Conservation (phyloP, 2,797 vertebrate species). For the Otus scops region DNA sequence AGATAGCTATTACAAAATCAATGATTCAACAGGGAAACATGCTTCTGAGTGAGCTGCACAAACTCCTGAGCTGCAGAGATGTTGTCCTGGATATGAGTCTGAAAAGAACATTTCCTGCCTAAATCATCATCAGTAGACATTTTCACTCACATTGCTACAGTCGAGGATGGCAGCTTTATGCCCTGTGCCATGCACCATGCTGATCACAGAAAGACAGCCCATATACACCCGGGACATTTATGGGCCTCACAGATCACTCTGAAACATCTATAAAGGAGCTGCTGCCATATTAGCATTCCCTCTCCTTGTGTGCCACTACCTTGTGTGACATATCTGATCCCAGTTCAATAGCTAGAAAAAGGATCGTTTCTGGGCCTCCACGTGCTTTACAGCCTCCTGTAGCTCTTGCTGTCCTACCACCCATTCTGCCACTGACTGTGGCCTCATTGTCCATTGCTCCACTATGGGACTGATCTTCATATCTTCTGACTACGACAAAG, state of each 20-base stretch:
- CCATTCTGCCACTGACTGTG: not conserved
- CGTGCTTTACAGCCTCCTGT: not conserved
- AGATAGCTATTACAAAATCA: not conserved
- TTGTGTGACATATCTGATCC: not conserved
- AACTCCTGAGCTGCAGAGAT: not conserved
- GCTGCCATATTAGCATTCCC: not conserved
- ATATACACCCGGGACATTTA: rapidly evolving
- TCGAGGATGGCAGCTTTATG: not conserved
- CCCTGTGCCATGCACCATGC: rapidly evolving
- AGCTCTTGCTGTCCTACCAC: not conserved
- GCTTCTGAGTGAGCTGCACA: not conserved
- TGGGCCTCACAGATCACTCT: not conserved
- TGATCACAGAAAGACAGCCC: not conserved
- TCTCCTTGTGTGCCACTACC: not conserved
- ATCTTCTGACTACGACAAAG: not conserved
- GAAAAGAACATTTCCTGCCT: not conserved
- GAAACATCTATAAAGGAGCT: not conserved
- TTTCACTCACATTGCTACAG: not conserved
- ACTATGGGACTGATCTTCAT: not conserved
- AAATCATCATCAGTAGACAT: not conserved
- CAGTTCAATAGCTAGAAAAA: not conserved
- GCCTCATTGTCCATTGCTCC: not conserved
- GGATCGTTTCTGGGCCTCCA: not conserved
- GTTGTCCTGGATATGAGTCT: not conserved
- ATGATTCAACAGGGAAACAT: not conserved